These are phyloP conservation scores for Oriolus oriolus DNA, from an alignment of 2,113 vertebrate genomes.

Conservation along the genomic window DNA sequence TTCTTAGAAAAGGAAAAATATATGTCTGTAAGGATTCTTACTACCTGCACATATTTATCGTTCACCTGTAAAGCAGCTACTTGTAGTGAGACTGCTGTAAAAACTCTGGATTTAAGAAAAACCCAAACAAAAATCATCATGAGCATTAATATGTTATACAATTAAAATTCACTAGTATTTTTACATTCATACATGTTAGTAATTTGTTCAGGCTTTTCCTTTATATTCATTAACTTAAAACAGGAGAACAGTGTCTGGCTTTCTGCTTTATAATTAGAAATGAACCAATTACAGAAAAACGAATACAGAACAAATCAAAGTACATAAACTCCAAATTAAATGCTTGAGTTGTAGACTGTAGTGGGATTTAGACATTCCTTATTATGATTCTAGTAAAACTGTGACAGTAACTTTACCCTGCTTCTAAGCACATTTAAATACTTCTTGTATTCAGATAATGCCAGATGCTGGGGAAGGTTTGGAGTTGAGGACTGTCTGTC, in stretches of 20 bases:
- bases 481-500: background rate
- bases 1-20: background rate
- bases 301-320: background rate
- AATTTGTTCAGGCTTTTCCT: background rate
- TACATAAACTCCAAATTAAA: background rate
- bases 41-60: background rate
- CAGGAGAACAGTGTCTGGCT: background rate
- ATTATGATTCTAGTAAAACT: background rate
- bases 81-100: background rate
- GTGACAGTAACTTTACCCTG: background rate
- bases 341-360: background rate
- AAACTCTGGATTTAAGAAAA: background rate
- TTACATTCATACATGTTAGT: background rate
- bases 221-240: background rate
- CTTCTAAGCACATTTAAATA: background rate
- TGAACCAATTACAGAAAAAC: background rate
- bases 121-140: background rate
- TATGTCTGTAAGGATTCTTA: background rate
- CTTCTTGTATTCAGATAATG: background rate
- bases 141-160: background rate
- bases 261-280: background rate
- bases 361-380: background rate
- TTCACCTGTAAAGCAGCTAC: accelerated
- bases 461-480: background rate
- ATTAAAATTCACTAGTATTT: background rate